Evolutionary conservation across 2,888 invertebrate genomes (phyloP).

Genomic region (Aporophyla lueneburgensis): DNA sequence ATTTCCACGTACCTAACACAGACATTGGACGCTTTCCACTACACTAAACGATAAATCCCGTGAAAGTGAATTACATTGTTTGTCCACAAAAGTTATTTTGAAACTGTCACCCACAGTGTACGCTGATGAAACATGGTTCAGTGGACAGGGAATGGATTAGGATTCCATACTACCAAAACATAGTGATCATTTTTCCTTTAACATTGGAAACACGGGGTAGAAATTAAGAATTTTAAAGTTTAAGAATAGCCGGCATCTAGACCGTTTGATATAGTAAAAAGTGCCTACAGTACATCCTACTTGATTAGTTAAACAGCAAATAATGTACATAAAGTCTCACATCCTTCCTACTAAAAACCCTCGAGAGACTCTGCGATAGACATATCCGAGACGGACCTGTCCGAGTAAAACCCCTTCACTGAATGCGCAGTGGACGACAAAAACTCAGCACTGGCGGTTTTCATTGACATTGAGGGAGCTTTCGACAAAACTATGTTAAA

Average conservation of each 20-base stretch:
- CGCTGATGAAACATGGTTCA: slow-evolving; percentile 55
- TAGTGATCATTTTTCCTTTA: background rate
- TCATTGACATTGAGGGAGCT: too few relatives aligned
- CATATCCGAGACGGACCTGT: too few relatives aligned
- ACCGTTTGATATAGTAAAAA: background rate
- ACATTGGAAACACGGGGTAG: background rate
- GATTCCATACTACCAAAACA: slow-evolving; percentile 26
- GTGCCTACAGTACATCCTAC: too few relatives aligned
- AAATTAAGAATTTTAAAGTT: too few relatives aligned
- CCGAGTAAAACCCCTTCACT: too few relatives aligned
- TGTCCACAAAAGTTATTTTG: slow-evolving; percentile 71
- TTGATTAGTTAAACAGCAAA: background rate
- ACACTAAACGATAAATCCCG: slow-evolving; percentile 70
- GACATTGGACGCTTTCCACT: slow-evolving; percentile 53
- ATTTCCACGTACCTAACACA: slow-evolving; percentile 58
- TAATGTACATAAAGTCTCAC: background rate
- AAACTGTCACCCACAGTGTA: slow-evolving; percentile 68
- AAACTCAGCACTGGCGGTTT: too few relatives aligned
- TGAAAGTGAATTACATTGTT: slow-evolving; percentile 74
- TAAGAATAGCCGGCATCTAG: background rate
- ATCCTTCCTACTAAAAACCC: too few relatives aligned
- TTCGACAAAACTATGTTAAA: too few relatives aligned
- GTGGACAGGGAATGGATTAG: slow-evolving; percentile 33
- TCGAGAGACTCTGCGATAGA: too few relatives aligned
- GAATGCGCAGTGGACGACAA: too few relatives aligned